phyloP scores from a whole-genome alignment of 2,888 invertebrate species.

The Chloroclystis v-ata region DNA sequence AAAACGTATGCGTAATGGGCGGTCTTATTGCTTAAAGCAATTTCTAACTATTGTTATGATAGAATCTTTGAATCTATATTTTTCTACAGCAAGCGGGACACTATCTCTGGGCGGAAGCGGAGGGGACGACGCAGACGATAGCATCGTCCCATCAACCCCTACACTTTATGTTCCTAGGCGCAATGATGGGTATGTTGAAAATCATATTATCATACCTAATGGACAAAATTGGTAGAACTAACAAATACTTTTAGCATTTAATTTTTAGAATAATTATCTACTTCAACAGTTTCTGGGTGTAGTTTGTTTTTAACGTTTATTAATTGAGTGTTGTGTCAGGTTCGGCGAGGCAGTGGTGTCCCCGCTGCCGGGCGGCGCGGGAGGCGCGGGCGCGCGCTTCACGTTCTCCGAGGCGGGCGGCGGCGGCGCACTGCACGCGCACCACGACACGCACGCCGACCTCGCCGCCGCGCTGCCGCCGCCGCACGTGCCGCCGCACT shows the following conservation, averaged over 20 bases:
- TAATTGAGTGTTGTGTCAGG: slow-evolving; percentile 41
- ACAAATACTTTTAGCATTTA: too few species aligned
- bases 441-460: slow-evolving; percentile 87
- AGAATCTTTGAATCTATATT: too few species aligned
- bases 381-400: slow-evolving; percentile 43
- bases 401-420: slow-evolving; percentile 81
- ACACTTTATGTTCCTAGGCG: slow-evolving; percentile 89
- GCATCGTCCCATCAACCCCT: slow-evolving; percentile 94
- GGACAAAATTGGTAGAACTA: too few species aligned
- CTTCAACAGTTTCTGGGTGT: too few species aligned
- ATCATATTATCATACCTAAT: not conserved
- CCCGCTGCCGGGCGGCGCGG: slow-evolving; percentile 79
- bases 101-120: slow-evolving; percentile 62
- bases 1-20: too few species aligned
- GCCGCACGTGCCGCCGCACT: slow-evolving; percentile 28
- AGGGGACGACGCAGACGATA: slow-evolving; percentile 73
- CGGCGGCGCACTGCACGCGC: slow-evolving; percentile 79
- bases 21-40: too few species aligned
- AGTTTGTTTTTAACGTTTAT: too few species aligned
- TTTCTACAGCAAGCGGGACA: slow-evolving; percentile 52
- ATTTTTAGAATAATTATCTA: too few species aligned
- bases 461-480: slow-evolving; percentile 74
- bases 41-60: too few species aligned
- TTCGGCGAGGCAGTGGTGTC: slow-evolving; percentile 96
- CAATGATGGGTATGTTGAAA: slow-evolving; percentile 81